A percentile compares a stretch with the other conserved stretches of the same genome.
Conservation (phyloP, 2,797 vertebrate genomes). For the Rhabdomys pumilio region DNA sequence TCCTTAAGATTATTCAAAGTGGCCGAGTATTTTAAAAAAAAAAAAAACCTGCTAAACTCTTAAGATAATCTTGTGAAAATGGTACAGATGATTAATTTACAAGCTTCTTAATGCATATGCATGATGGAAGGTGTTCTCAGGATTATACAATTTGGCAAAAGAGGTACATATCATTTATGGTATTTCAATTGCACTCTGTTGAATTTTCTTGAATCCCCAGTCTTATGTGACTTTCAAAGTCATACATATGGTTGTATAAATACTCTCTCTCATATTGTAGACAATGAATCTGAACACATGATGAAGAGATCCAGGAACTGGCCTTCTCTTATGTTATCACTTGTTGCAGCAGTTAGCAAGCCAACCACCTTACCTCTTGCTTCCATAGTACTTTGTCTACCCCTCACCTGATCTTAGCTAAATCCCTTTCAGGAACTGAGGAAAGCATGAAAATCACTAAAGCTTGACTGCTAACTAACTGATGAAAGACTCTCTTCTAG, state of each 20-base stretch:
- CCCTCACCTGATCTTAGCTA: neutral
- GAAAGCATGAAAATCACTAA: neutral
- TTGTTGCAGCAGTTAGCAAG: neutral
- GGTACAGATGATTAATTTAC: conserved; percentile 47
- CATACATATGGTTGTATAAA: neutral
- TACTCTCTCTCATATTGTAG: neutral
- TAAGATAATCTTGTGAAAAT: conserved; percentile 31
- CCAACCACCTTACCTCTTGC: neutral
- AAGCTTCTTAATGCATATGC: conserved; percentile 3
- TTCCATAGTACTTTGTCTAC: neutral
- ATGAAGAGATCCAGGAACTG: neutral
- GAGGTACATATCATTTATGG: neutral
- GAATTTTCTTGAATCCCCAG: neutral
- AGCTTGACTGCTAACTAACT: neutral
- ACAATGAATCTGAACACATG: neutral
- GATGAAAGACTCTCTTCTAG: neutral
- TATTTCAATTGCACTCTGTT: neutral
- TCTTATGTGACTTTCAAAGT: neutral
- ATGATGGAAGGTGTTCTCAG: neutral
- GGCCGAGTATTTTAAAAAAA: neutral
- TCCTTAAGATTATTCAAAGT: conserved; percentile 61
- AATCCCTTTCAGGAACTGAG: neutral
- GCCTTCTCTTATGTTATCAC: neutral
- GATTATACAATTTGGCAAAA: neutral
- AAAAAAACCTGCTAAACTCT: neutral